These are phyloP conservation scores for Apotomis capreana DNA, from an alignment of 2,888 invertebrate species.

Conservation along the genomic window DNA sequence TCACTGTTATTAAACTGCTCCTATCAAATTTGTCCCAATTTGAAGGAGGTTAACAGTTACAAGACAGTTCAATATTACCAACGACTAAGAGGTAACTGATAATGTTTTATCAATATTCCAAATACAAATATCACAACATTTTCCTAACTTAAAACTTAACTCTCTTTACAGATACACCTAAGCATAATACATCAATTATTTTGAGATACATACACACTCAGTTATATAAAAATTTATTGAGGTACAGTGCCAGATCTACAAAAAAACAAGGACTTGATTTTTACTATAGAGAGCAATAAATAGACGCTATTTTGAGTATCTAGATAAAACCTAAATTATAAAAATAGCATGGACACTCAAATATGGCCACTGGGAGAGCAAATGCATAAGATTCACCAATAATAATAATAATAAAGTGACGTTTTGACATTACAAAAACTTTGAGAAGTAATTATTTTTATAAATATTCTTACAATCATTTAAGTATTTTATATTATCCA, in stretches of 20 bases:
- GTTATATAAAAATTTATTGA: constrained; percentile 58
- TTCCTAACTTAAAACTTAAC: constrained; percentile 73
- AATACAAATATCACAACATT: constrained; percentile 84
- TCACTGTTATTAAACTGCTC: constrained; percentile 1
- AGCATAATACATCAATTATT: constrained; percentile 73
- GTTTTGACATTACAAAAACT: constrained; percentile 31
- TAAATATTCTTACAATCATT: constrained; percentile 42
- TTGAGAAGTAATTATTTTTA: constrained; percentile 29
- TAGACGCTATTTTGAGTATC: constrained; percentile 55
- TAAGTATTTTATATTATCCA: constrained; percentile 52
- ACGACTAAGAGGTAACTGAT: constrained; percentile 43
- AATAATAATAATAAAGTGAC: constrained; percentile 29
- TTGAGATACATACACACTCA: constrained; percentile 64
- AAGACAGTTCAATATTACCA: constrained; percentile 28
- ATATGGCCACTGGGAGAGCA: constrained; percentile 78
- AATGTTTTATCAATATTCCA: constrained; percentile 78
- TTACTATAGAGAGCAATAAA: constrained; percentile 60
- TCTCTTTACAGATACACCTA: constrained; percentile 78
- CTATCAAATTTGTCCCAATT: constrained; percentile 16
- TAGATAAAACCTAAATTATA: constrained; percentile 51
- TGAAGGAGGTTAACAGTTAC: constrained; percentile 16
- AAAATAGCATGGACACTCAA: constrained; percentile 69
- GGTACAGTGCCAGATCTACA: constrained; percentile 64
- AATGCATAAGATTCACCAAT: constrained; percentile 38
- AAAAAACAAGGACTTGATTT: constrained; percentile 51